A percentile compares a stretch with the other conserved stretches of the same genome.
phyloP scores from a whole-genome alignment of 2,797 vertebrate species.

The Spinibarbus caldwelli region DNA sequence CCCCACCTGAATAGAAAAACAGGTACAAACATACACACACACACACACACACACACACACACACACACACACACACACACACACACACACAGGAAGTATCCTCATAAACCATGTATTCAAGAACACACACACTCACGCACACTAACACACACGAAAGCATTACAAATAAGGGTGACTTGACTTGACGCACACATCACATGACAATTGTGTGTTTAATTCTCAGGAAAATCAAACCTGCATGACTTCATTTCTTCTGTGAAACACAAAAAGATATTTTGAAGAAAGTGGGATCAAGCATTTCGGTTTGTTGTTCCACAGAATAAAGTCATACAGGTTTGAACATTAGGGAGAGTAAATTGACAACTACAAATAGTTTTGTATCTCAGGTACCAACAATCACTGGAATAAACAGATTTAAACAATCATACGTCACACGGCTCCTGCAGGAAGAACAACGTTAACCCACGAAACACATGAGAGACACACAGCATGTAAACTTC shows the following conservation, averaged over 20 bases:
- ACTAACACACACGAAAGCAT: too few relatives aligned
- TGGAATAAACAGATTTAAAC: neutral
- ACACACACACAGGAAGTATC: too few relatives aligned
- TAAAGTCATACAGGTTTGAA: neutral
- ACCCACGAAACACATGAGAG: neutral
- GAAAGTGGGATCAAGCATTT: too few relatives aligned
- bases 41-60: too few relatives aligned
- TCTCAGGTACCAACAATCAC: neutral
- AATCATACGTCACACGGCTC: neutral
- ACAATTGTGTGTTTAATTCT: neutral
- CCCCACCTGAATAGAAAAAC: too few relatives aligned
- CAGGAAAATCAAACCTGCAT: too few relatives aligned
- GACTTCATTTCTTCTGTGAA: too few relatives aligned
- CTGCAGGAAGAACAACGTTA: neutral
- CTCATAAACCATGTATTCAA: too few relatives aligned
- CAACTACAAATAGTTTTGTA: neutral
- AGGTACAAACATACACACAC: too few relatives aligned
- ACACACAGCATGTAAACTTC: neutral
- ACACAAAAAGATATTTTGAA: too few relatives aligned
- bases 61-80: too few relatives aligned
- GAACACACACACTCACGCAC: too few relatives aligned
- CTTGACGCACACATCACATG: neutral
- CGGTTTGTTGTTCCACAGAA: neutral
- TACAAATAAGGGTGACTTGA: neutral
- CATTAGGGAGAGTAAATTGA: neutral